A percentile compares a stretch with the other conserved stretches of the same genome.
These are phyloP conservation scores for Chunga burmeisteri DNA, from an alignment of 2,113 vertebrate species.

Conservation along the genomic window DNA sequence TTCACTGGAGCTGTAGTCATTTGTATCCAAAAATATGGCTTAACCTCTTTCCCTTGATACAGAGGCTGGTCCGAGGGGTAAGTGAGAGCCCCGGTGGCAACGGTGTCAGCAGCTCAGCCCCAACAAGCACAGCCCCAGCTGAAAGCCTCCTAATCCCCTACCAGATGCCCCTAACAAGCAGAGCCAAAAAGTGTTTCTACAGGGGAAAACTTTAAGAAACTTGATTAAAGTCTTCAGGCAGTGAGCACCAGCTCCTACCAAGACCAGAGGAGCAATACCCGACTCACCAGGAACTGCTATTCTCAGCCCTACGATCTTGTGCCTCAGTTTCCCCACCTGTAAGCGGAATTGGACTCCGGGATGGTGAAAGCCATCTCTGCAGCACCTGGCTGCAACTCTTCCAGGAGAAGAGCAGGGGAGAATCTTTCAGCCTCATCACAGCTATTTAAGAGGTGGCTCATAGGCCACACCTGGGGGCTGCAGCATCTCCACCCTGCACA, in stretches of 20 bases:
- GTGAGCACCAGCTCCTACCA: neutral
- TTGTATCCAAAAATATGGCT: neutral
- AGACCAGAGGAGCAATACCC: neutral
- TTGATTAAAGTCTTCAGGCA: neutral
- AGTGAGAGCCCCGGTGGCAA: neutral
- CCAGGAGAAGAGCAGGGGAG: neutral
- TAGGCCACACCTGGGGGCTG: neutral
- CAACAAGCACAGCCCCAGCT: neutral
- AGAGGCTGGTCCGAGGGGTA: neutral
- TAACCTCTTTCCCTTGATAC: neutral
- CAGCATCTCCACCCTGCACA: neutral
- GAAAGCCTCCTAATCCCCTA: neutral
- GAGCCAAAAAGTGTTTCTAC: neutral
- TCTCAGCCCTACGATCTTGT: neutral
- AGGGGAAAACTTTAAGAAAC: neutral
- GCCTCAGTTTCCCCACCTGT: neutral
- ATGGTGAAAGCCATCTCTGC: neutral
- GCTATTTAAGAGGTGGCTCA: neutral
- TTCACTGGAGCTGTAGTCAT: neutral
- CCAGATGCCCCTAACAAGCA: neutral
- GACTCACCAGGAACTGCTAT: neutral
- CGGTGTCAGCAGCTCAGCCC: neutral
- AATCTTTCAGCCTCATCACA: accelerated
- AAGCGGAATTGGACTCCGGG: neutral
- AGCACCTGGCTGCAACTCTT: accelerated